A percentile compares a stretch with the other conserved stretches of the same genome.
These are phyloP conservation scores for Porites lobata DNA, from an alignment of 92 coral and sea anemone genomes.

Conservation along the genomic window DNA sequence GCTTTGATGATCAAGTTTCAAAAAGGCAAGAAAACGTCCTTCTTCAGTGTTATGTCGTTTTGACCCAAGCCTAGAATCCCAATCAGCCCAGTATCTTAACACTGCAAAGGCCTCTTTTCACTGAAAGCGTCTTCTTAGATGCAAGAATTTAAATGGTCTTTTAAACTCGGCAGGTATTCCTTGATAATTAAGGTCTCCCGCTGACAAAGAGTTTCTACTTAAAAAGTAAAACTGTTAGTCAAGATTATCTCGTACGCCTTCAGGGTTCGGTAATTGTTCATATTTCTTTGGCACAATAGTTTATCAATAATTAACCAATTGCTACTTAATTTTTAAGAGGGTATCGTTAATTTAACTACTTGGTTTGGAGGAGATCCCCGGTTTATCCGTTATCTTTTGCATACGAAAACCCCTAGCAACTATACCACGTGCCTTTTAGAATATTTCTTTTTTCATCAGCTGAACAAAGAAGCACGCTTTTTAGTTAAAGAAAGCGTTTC, in stretches of 20 bases:
- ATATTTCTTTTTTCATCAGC: too few relatives aligned
- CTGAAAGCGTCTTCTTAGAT: neutral
- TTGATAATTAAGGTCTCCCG: neutral
- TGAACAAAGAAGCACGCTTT: too few relatives aligned
- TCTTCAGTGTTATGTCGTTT: neutral
- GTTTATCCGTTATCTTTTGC: neutral
- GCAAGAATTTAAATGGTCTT: neutral
- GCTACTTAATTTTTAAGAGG: neutral
- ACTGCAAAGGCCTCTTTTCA: neutral
- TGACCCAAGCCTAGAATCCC: neutral
- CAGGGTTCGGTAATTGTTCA: neutral
- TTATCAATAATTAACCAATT: neutral
- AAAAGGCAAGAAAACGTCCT: too few relatives aligned
- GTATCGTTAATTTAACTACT: neutral
- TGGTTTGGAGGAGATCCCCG: neutral
- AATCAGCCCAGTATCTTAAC: neutral
- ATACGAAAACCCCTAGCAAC: neutral
- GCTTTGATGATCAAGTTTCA: too few relatives aligned
- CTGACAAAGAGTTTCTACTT: conserved; percentile 24
- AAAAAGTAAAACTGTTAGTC: neutral
- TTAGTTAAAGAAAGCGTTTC: too few relatives aligned
- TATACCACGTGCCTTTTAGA: neutral
- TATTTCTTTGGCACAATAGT: neutral
- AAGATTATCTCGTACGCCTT: neutral
- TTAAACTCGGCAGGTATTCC: neutral